These are phyloP conservation scores for Megaptera novaeangliae DNA, from an alignment of 2,113 vertebrate genomes.

Conservation along the genomic window DNA sequence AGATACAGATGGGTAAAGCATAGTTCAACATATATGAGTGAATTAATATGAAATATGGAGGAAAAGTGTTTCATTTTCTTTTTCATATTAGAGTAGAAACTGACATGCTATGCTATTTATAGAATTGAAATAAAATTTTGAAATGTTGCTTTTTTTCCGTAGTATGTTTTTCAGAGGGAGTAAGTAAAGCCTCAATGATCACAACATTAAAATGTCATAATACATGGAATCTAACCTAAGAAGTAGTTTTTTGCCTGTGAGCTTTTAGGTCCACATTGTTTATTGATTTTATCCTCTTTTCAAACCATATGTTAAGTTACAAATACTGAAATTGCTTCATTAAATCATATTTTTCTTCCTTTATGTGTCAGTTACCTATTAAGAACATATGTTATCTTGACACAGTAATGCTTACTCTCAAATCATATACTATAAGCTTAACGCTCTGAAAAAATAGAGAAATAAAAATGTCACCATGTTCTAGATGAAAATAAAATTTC, in stretches of 20 bases:
- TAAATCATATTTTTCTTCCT: constrained; percentile 81
- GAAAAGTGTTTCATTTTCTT: constrained; percentile 55
- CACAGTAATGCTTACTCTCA: constrained; percentile 69
- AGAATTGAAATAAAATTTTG: constrained; percentile 32
- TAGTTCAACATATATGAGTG: constrained; percentile 7
- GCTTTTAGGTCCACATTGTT: constrained; percentile 69
- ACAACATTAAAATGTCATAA: constrained; percentile 65
- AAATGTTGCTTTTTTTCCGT: neutral
- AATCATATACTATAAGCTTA: constrained; percentile 46
- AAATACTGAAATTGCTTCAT: constrained; percentile 79
- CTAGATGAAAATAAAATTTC: constrained; percentile 70
- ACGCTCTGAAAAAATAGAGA: constrained; percentile 62
- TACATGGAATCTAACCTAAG: constrained; percentile 62
- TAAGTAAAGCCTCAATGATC: constrained; percentile 49
- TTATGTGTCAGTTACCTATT: constrained; percentile 81
- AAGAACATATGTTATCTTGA: constrained; percentile 79
- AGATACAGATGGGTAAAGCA: neutral
- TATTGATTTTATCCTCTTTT: constrained; percentile 79
- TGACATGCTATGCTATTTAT: constrained; percentile 1
- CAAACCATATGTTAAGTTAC: constrained; percentile 76
- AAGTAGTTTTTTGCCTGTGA: constrained; percentile 67
- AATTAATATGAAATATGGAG: constrained; percentile 36
- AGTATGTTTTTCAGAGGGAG: neutral
- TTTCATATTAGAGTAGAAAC: constrained; percentile 29
- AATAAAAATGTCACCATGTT: constrained; percentile 73